Evolutionary conservation across 2,113 vertebrate genomes (phyloP).

Genomic region (Odobenus rosmarus): DNA sequence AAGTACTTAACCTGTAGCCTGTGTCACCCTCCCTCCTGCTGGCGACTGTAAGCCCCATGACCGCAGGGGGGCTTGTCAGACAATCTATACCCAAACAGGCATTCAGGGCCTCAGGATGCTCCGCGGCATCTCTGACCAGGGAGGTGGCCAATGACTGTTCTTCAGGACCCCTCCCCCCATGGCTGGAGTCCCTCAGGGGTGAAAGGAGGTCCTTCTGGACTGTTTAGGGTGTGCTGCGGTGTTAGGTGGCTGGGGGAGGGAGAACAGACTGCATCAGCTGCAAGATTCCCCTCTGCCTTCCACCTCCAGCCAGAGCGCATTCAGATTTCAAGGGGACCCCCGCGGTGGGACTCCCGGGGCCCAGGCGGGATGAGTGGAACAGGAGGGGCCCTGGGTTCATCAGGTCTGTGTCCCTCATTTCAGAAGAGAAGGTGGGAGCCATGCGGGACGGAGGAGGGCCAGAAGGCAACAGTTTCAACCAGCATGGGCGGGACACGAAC

Average conservation of each 20-base stretch:
- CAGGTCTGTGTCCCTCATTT: not conserved
- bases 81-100: rapidly evolving
- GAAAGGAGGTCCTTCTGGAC: not conserved
- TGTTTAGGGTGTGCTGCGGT: not conserved
- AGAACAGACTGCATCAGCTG: not conserved
- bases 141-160: not conserved
- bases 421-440: not conserved
- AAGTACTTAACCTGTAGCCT: not conserved
- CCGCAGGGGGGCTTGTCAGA: not conserved
- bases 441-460: not conserved
- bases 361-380: rapidly evolving
- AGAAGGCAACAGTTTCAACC: not conserved
- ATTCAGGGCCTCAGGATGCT: not conserved
- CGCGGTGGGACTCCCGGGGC: rapidly evolving
- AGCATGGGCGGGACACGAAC: not conserved
- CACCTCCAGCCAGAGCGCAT: not conserved
- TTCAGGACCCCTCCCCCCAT: rapidly evolving
- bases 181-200: not conserved
- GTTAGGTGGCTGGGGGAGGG: not conserved
- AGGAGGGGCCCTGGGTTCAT: not conserved
- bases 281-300: not conserved
- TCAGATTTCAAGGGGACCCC: not conserved
- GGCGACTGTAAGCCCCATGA: not conserved
- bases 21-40: not conserved
- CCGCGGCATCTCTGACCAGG: rapidly evolving